These are phyloP conservation scores for Trichogramma dendrolimi DNA, from an alignment of 2,888 invertebrate genomes.

Conservation along the genomic window DNA sequence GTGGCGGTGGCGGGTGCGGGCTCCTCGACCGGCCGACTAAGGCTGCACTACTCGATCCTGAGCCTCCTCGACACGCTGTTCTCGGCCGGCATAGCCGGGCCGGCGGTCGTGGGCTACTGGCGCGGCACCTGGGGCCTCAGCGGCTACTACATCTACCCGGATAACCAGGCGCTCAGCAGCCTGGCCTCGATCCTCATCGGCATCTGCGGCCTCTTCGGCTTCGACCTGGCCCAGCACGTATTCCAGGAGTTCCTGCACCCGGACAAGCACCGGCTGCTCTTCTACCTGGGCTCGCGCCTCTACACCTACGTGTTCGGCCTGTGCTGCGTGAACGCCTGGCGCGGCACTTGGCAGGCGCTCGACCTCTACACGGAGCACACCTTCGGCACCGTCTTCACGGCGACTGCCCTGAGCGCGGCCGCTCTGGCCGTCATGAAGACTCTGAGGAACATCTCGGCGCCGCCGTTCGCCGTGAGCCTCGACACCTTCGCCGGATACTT, in stretches of 20 bases:
- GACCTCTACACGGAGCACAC: constrained; percentile 66
- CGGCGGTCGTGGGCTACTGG: constrained; percentile 82
- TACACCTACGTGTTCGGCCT: constrained; percentile 75
- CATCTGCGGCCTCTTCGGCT: constrained; percentile 64
- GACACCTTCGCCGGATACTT: constrained; percentile 78
- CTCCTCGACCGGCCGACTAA: constrained; percentile 29
- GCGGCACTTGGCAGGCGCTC: constrained; percentile 76
- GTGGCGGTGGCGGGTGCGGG: constrained; percentile 46
- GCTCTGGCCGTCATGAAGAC: constrained; percentile 67
- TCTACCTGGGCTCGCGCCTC: constrained; percentile 66
- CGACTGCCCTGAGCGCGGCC: constrained; percentile 64
- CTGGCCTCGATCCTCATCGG: constrained; percentile 68
- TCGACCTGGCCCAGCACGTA: constrained; percentile 62
- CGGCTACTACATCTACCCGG: constrained; percentile 68
- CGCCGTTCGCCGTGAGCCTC: constrained; percentile 73
- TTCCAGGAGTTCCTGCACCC: constrained; percentile 62
- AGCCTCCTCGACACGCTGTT: constrained; percentile 69
- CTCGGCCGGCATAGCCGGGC: constrained; percentile 70
- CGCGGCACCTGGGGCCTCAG: constrained; percentile 80
- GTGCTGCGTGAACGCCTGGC: constrained; percentile 83
- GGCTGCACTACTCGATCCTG: constrained; percentile 56
- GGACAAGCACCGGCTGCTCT: constrained; percentile 65
- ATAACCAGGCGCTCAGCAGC: constrained; percentile 60
- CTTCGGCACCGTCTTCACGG: constrained; percentile 59
- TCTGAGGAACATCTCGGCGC: constrained; percentile 74